Base-by-base conservation (phyloP, 2,888 invertebrate genomes). In the Ichneumoninae sp. region DNA sequence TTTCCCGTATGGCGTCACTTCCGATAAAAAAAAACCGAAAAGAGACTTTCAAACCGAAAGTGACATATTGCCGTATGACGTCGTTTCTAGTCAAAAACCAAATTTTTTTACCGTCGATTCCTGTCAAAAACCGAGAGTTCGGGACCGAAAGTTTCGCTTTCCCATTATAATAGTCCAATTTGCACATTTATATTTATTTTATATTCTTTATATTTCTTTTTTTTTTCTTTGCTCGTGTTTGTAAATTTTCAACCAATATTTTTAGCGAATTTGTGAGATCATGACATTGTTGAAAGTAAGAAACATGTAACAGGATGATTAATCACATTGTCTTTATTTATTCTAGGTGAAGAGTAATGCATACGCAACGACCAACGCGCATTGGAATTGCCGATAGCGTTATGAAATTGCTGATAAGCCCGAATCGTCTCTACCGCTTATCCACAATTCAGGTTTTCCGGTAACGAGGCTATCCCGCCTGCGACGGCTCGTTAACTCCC, bases 311-410 rank as follows among this genome's bases (percentile, higher is more conserved):
- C 77, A 30, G 26, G 50, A 69, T 77, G 47, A 70, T 80, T 50
- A 72, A 81, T 81, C 30, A 77, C 77, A 78, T 78, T 84, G 77
- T 69, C 81, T 81, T 78, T 72, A 81, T 84, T 65, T 26, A 47
- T 36, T 52, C 50, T 19, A 19, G 65, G 62, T n/a, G 54, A 80
- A 30, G 33, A 69, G 68, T 74, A 44, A 72, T 16, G 47, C 13
- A 50, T 44, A 62, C 33, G 80, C 76, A 77, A 68, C 72, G 36
- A 40, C 68, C 77, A 74, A 74, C 72, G 36, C 74, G 10, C 19
- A 54, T 81, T 65, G 19, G 54, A 77, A 84, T 65, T 62, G 68
- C 30, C 57, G 77, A 77, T 80, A 80, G 52, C n/a, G 16, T 84
- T 84, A 81, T 70, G 84, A 84, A 84, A 84, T 74, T 33, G 68